Conservation (phyloP, 2,113 vertebrate species). For the Labrus mixtus region DNA sequence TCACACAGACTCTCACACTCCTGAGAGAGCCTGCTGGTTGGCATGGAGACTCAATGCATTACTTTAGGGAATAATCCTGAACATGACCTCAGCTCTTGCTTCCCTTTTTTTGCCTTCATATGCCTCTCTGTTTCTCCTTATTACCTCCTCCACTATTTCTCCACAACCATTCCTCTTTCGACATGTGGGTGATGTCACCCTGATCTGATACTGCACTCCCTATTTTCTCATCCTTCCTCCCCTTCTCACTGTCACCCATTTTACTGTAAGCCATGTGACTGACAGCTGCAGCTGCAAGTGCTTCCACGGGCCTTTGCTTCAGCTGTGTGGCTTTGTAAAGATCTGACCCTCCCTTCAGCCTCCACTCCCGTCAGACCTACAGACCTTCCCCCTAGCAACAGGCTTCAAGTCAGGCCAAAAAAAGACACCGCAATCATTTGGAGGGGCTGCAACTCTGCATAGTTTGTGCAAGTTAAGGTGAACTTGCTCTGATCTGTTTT, state of each 20-base stretch:
- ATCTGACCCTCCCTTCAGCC: conserved; percentile 73
- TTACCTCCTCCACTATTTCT: conserved; percentile 29
- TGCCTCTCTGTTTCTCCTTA: conserved; percentile 14
- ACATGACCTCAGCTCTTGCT: conserved; percentile 15
- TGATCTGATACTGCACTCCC: conserved; percentile 60
- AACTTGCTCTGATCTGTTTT: conserved; percentile 57
- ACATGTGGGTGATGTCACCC: conserved; percentile 69
- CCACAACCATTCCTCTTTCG: conserved; percentile 34
- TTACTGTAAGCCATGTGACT: conserved; percentile 82
- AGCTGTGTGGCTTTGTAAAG: conserved; percentile 83
- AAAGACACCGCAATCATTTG: conserved; percentile 75
- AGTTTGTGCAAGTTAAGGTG: conserved; percentile 59
- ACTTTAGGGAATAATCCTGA: conserved; percentile 50
- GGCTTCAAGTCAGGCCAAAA: conserved; percentile 84
- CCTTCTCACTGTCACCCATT: conserved; percentile 61
- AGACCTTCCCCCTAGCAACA: conserved; percentile 81
- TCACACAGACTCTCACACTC: conserved; percentile 15
- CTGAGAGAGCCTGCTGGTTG: conserved; percentile 13
- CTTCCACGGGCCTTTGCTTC: conserved; percentile 77
- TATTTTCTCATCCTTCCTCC: conserved; percentile 62
- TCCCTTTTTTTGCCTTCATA: not conserved
- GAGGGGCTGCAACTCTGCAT: conserved; percentile 56
- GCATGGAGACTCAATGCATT: not conserved
- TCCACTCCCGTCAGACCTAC: conserved; percentile 68
- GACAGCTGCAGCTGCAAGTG: conserved; percentile 83